A percentile compares a stretch with the other conserved stretches of the same genome.
Conservation (phyloP, 1,140 invertebrate species). For the Drosophila obscura region DNA sequence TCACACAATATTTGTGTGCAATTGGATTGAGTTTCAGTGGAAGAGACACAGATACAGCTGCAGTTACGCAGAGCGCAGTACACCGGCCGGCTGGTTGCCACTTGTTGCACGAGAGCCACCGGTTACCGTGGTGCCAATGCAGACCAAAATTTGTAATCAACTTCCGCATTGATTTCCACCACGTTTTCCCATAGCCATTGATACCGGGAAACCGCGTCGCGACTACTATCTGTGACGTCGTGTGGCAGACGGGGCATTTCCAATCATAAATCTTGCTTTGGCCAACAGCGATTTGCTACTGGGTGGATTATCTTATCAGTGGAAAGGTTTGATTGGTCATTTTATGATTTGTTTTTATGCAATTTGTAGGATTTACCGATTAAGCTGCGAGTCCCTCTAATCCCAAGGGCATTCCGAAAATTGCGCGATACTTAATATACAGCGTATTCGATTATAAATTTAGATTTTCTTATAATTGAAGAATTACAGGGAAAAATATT, state of each 20-base stretch:
- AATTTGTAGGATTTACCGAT: constrained; percentile 53
- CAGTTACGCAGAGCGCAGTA: background rate
- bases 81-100: constrained; percentile 19
- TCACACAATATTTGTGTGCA: constrained; percentile 29
- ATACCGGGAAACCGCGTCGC: constrained; percentile 33
- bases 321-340: constrained; percentile 4
- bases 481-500: too few relatives aligned
- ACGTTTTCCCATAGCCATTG: constrained; percentile 6
- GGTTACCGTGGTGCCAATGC: constrained; percentile 24
- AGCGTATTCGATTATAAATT: too few relatives aligned
- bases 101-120: constrained; percentile 27
- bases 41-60: constrained; percentile 8
- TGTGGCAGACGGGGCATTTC: constrained; percentile 33
- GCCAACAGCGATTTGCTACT: constrained; percentile 36
- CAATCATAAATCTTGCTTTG: constrained; percentile 61
- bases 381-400: constrained; percentile 30
- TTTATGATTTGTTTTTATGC: constrained; percentile 63
- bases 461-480: too few relatives aligned
- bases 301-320: constrained; percentile 66
- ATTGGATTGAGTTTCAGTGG: constrained; percentile 16
- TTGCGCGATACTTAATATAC: background rate
- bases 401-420: constrained; percentile 23
- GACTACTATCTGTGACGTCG: constrained; percentile 36
- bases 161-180: constrained; percentile 48
- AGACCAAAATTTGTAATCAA: constrained; percentile 17